Percentiles rank a stretch among this genome's conserved stretches.
These are phyloP conservation scores for Eptatretus burgeri DNA, from an alignment of 2,113 vertebrate species.

Conservation along the genomic window DNA sequence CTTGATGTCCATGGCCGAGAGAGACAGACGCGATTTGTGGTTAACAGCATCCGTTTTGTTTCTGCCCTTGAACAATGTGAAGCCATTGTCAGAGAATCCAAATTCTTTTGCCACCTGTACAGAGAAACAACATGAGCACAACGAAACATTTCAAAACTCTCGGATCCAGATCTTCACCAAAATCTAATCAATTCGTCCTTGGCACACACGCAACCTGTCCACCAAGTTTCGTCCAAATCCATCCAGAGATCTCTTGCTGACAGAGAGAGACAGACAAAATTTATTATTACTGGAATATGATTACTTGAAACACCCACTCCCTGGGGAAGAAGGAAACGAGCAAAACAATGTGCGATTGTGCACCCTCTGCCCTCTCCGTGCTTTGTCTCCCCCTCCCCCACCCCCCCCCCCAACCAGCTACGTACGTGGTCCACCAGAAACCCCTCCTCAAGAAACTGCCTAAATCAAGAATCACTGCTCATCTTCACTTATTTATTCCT, in stretches of 20 bases:
- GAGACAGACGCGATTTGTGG: constrained; percentile 45
- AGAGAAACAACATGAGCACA: constrained; percentile 8
- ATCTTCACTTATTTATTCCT: too few relatives aligned
- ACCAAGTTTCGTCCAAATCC: background rate
- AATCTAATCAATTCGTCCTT: background rate
- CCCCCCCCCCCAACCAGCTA: too few relatives aligned
- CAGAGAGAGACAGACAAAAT: background rate
- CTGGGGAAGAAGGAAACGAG: too few relatives aligned
- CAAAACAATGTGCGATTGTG: too few relatives aligned
- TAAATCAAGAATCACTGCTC: too few relatives aligned
- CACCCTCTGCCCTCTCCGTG: too few relatives aligned
- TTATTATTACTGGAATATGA: too few relatives aligned
- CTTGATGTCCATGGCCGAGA: constrained; percentile 81
- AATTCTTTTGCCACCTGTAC: constrained; percentile 71
- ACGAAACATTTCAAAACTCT: background rate
- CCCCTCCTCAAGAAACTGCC: too few relatives aligned
- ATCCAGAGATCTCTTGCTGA: background rate
- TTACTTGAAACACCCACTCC: too few relatives aligned
- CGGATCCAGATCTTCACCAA: background rate
- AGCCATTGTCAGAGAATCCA: constrained; percentile 72
- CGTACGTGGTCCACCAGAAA: too few relatives aligned
- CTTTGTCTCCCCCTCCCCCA: too few relatives aligned
- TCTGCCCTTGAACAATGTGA: constrained; percentile 69
- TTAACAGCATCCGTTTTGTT: constrained; percentile 72
- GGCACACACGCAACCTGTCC: background rate